Evolutionary conservation across 2,797 vertebrate species (phyloP), one percentile per base, ranked within the genome.

Genomic region (Euthynnus affinis): DNA sequence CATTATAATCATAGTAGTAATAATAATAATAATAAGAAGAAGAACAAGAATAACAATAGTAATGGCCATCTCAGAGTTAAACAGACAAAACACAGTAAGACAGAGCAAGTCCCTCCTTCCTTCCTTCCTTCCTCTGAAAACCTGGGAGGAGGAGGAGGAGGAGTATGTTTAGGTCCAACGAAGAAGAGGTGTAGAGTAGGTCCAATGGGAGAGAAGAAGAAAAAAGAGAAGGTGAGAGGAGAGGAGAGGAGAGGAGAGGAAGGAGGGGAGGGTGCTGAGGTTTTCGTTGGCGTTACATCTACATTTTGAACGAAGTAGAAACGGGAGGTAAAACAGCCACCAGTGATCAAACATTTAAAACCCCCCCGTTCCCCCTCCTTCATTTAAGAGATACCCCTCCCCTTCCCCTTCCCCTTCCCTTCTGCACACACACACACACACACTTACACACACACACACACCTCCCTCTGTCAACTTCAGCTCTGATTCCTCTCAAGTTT

Each of bases 21-120:
- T 65, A 82, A 85, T 27, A 70, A 62, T 74, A 84, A 75, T 65
- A 82, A 85, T 27, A 70, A 62, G 72, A 84, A 85, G 51, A 83
- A 91, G 48, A 70, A 88, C 22, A 87, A 70, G 62, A 87, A 89
- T 22, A 85, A 85, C 20, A 85, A 79, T 46, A 87, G 42, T 73
- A 88, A 90, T 88, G 84, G 88, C 85, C 78, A 73, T 83, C 56
- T 89, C 80, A 87, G 83, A 92, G 86, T 91, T 87, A 63, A 86
- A 92, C 90, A 91, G 74, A 93, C 83, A 88, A 17, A 85, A 90
- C 83, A 92, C 87, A 88, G 85, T 83, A 71, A 88, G 81, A 89
- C 73, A 37, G 70, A 88, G 83, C 63, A 12, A 12, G 60, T 56
- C 72, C 62, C n/a, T n/a, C n/a, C n/a, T n/a, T n/a, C n/a, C n/a